These are phyloP conservation scores for Cheilinus undulatus DNA, from an alignment of 2,113 vertebrate species.

Conservation along the genomic window DNA sequence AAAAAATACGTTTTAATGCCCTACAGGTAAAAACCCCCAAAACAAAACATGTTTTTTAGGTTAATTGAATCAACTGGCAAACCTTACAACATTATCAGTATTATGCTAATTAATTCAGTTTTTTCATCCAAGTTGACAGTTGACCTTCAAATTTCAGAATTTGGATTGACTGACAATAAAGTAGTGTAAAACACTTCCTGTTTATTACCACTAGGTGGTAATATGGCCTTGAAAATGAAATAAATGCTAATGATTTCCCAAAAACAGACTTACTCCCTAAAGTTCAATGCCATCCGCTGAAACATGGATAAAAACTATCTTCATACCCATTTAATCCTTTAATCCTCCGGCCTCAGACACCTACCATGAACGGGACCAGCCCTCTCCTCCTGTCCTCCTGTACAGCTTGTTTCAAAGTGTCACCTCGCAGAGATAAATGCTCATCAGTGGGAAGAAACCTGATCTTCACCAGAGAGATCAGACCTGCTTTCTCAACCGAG, in stretches of 20 bases:
- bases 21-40: no score
- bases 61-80: no score
- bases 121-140: neutral
- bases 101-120: no score
- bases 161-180: neutral
- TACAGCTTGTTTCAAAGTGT: slow-evolving; percentile 88
- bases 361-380: slow-evolving; percentile 92
- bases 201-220: neutral
- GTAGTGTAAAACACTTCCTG: neutral
- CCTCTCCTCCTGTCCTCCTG: slow-evolving; percentile 89
- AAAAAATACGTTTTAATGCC: no score
- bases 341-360: slow-evolving; percentile 47
- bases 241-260: neutral
- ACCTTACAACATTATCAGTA: no score
- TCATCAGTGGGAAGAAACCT: slow-evolving; percentile 92
- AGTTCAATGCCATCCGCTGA: no score
- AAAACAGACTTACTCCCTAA: no score
- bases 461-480: slow-evolving; percentile 95
- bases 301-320: neutral
- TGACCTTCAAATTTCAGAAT: neutral
- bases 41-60: no score
- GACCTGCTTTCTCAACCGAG: slow-evolving; percentile 94
- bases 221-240: neutral
- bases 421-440: slow-evolving; percentile 90
- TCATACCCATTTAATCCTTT: no score